Conservation (phyloP, 2,113 vertebrate species). For the Nymphicus hollandicus region DNA sequence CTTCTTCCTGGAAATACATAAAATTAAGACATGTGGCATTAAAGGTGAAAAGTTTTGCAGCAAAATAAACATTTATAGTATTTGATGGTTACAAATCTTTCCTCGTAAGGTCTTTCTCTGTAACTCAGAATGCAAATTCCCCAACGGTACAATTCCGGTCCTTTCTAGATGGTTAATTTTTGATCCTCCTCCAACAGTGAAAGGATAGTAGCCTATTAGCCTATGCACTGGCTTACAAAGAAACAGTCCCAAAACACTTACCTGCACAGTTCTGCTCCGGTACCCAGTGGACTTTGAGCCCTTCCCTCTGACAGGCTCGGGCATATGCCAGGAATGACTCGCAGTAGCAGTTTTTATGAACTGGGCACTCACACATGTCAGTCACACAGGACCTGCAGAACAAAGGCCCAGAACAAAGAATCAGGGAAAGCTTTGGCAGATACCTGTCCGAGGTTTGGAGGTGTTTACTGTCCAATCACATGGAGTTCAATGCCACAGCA, state of each 20-base stretch:
- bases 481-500: neutral
- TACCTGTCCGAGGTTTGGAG: rapidly evolving
- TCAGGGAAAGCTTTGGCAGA: neutral
- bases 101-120: neutral
- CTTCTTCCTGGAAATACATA: neutral
- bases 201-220: neutral
- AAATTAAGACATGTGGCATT: neutral
- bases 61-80: neutral
- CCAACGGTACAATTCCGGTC: neutral
- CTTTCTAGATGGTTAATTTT: neutral
- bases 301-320: slow-evolving; percentile 92
- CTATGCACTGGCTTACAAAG: neutral
- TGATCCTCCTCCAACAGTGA: neutral
- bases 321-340: slow-evolving; percentile 95
- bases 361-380: slow-evolving; percentile 97
- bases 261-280: slow-evolving; percentile 87
- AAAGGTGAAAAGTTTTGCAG: neutral
- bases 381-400: slow-evolving; percentile 91
- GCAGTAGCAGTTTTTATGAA: slow-evolving; percentile 97
- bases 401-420: neutral
- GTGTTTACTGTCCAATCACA: neutral
- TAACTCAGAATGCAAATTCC: neutral
- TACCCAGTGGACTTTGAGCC: slow-evolving; percentile 83
- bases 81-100: neutral
- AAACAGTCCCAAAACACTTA: slow-evolving; percentile 58